These are phyloP conservation scores for Sinelater perroti DNA, from an alignment of 2,888 invertebrate species.

Conservation along the genomic window DNA sequence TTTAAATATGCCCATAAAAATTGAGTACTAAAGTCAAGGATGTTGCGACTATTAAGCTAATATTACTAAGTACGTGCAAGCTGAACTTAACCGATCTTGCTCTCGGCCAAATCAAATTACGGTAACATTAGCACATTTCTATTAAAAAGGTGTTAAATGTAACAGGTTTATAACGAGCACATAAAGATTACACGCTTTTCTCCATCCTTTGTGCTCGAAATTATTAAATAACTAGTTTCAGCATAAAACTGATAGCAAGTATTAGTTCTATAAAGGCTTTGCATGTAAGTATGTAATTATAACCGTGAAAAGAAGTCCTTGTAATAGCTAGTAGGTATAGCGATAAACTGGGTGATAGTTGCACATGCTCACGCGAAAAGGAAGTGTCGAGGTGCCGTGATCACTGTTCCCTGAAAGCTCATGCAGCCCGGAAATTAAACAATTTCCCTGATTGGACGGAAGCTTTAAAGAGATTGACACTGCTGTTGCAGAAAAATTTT, in stretches of 20 bases:
- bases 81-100: no score
- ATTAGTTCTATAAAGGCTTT: conserved; percentile 29
- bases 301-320: conserved; percentile 36
- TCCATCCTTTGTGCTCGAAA: not conserved
- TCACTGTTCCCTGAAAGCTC: conserved; percentile 41
- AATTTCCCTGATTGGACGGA: conserved; percentile 57
- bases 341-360: conserved; percentile 43
- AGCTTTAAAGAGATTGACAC: conserved; percentile 52
- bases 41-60: no score
- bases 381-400: conserved; percentile 45
- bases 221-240: conserved; percentile 11
- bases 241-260: conserved; percentile 23
- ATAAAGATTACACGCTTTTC: not conserved
- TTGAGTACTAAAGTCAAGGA: no score
- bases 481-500: conserved; percentile 32
- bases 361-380: conserved; percentile 46
- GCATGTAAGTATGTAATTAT: conserved; percentile 38
- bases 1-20: no score
- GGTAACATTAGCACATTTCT: no score
- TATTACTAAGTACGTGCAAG: no score
- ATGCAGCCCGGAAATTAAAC: conserved; percentile 57
- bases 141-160: no score
- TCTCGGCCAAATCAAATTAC: no score
- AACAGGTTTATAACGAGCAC: no score
- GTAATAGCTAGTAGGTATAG: conserved; percentile 37